Conservation (phyloP, 2,888 invertebrate genomes). For the Drosophila falleni region DNA sequence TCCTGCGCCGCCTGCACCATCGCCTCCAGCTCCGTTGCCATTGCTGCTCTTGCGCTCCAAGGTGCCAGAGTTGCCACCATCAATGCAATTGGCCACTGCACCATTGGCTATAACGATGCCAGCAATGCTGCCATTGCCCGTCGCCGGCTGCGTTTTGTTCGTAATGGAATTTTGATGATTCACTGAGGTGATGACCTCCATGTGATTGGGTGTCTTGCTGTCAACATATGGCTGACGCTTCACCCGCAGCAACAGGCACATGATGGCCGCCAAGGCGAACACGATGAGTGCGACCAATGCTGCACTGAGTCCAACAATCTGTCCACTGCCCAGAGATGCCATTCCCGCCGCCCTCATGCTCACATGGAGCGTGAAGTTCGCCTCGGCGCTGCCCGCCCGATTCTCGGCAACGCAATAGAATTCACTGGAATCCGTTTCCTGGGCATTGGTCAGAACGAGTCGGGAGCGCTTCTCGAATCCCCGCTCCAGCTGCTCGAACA, state of each 20-base stretch:
- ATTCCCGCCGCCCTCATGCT: conserved; percentile 92
- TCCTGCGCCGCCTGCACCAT: not conserved
- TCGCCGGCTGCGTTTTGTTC: conserved; percentile 86
- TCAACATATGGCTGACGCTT: conserved; percentile 91
- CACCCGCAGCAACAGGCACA: conserved; percentile 91
- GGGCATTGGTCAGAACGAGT: conserved; percentile 92
- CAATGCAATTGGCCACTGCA: conserved; percentile 86
- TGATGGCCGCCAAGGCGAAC: conserved; percentile 90
- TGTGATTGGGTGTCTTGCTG: conserved; percentile 91
- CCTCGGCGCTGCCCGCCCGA: conserved; percentile 94
- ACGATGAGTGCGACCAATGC: conserved; percentile 92
- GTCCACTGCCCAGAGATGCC: conserved; percentile 92
- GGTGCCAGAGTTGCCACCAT: conserved; percentile 44
- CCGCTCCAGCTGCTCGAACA: conserved; percentile 88
- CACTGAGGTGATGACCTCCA: conserved; percentile 90
- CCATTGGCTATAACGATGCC: conserved; percentile 87
- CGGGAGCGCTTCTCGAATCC: conserved; percentile 91
- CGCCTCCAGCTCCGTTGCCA: not conserved
- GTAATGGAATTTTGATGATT: conserved; percentile 86
- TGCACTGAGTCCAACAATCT: conserved; percentile 94
- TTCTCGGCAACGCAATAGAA: conserved; percentile 96
- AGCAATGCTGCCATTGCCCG: conserved; percentile 85
- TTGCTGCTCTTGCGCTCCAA: conserved; percentile 74
- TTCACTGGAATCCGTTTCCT: conserved; percentile 93
- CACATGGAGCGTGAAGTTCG: conserved; percentile 95